Evolutionary conservation across 2,888 invertebrate species (phyloP).

Genomic region (Neoitamus cyanurus): DNA sequence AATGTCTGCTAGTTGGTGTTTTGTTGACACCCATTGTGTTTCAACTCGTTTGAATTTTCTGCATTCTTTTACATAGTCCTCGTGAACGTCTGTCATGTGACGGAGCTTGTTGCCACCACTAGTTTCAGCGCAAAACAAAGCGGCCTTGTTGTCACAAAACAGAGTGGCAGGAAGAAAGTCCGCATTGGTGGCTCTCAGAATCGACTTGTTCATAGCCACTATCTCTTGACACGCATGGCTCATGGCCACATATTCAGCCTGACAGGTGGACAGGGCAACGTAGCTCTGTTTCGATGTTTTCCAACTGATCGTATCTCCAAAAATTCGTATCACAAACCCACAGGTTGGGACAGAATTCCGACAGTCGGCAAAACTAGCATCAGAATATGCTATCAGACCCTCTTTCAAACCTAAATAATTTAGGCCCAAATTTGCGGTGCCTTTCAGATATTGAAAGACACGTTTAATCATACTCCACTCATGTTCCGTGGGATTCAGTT

Average conservation of each 20-base stretch:
- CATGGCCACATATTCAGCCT: neutral
- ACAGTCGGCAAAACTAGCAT: neutral
- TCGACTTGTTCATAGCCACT: too few species aligned
- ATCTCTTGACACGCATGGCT: slow-evolving; percentile 1
- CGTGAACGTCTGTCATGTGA: too few species aligned
- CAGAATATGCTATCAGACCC: neutral
- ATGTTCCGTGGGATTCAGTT: slow-evolving; percentile 49
- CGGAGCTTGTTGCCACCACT: too few species aligned
- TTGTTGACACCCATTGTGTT: too few species aligned
- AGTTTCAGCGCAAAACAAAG: too few species aligned
- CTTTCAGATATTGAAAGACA: slow-evolving; percentile 56
- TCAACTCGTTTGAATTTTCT: too few species aligned
- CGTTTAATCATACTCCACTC: slow-evolving; percentile 53
- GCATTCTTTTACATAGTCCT: too few species aligned
- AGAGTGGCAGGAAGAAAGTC: too few species aligned
- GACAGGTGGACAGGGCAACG: neutral
- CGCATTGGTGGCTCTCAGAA: too few species aligned
- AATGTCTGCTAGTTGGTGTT: too few species aligned
- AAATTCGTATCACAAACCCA: neutral
- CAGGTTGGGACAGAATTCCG: too few species aligned
- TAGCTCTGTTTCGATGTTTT: neutral
- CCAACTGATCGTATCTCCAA: neutral
- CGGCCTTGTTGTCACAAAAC: too few species aligned
- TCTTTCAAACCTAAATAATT: neutral
- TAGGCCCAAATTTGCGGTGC: slow-evolving; percentile 47